Evolutionary conservation across 2,797 vertebrate species (phyloP).

Genomic region (Babyrousa celebensis): DNA sequence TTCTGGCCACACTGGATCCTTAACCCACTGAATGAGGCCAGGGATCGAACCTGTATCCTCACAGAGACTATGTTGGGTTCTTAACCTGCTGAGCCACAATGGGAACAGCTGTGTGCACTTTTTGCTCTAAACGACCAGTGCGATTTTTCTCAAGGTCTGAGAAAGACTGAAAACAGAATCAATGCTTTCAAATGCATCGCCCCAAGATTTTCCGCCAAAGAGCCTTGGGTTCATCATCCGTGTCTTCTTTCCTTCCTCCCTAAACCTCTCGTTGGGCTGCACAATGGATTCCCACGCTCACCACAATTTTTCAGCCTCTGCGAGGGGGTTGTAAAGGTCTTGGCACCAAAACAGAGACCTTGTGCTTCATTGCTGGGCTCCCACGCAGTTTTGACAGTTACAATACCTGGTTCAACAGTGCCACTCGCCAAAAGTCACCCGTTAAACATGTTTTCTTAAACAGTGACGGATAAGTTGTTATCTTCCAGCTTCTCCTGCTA

Average conservation of each 20-base stretch:
- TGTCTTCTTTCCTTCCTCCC: not conserved
- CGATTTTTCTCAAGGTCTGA: not conserved
- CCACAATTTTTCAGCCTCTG: constrained; percentile 58
- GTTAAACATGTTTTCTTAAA: constrained; percentile 89
- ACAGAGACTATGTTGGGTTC: too few species aligned
- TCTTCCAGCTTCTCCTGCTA: constrained; percentile 92
- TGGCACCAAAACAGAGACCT: constrained; percentile 79
- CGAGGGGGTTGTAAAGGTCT: constrained; percentile 71
- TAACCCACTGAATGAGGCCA: too few species aligned
- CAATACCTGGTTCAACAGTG: constrained; percentile 83
- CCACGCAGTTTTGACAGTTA: constrained; percentile 82
- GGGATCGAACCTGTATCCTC: too few species aligned
- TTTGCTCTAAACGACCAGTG: not conserved
- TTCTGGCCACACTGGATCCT: too few species aligned
- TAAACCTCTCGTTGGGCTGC: not conserved
- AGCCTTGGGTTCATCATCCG: not conserved
- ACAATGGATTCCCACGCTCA: not conserved
- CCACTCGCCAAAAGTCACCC: constrained; percentile 86
- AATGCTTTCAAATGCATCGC: not conserved
- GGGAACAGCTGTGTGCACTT: too few species aligned
- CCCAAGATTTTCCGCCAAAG: not conserved
- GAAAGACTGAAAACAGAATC: not conserved
- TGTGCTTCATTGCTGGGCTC: constrained; percentile 87
- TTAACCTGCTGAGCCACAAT: too few species aligned
- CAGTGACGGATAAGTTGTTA: constrained; percentile 89